A percentile compares a stretch with the other conserved stretches of the same genome.
Evolutionary conservation across 92 coral and sea anemone genomes (phyloP).

Genomic region (Scolanthus callimorphus): DNA sequence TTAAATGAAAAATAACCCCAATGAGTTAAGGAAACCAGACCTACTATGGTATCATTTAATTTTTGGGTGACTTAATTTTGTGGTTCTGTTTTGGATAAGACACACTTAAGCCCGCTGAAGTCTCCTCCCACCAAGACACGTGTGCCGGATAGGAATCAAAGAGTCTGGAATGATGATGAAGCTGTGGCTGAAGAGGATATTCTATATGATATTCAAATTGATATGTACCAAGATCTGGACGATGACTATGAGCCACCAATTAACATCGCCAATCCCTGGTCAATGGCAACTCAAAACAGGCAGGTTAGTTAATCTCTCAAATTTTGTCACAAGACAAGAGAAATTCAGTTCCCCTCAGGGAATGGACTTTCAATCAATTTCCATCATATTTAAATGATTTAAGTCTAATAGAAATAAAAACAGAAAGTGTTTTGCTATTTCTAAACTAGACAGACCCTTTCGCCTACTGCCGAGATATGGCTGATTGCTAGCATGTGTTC

Average conservation of each 20-base stretch:
- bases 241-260: slow-evolving; percentile 72
- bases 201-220: slow-evolving; percentile 28
- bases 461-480: neutral
- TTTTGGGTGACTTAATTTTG: neutral
- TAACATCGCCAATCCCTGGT: slow-evolving; percentile 35
- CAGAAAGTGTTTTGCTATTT: neutral
- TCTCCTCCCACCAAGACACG: slow-evolving; percentile 89
- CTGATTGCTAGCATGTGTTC: neutral
- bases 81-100: slow-evolving; percentile 23
- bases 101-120: slow-evolving; percentile 69
- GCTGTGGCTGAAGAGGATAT: slow-evolving; percentile 57
- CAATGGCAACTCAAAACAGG: slow-evolving; percentile 10
- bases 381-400: slow-evolving; percentile 2
- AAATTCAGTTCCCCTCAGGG: slow-evolving; percentile 10
- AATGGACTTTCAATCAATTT: slow-evolving; percentile 8
- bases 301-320: neutral
- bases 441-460: neutral
- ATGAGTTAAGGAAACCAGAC: no score
- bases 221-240: slow-evolving; percentile 50
- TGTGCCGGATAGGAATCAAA: slow-evolving; percentile 81
- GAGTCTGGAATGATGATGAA: slow-evolving; percentile 86
- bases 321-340: neutral
- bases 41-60: no score
- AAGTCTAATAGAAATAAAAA: neutral
- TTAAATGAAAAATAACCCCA: no score